Evolutionary conservation across 2,888 invertebrate species (phyloP).

Genomic region (Agrilus biguttatus): DNA sequence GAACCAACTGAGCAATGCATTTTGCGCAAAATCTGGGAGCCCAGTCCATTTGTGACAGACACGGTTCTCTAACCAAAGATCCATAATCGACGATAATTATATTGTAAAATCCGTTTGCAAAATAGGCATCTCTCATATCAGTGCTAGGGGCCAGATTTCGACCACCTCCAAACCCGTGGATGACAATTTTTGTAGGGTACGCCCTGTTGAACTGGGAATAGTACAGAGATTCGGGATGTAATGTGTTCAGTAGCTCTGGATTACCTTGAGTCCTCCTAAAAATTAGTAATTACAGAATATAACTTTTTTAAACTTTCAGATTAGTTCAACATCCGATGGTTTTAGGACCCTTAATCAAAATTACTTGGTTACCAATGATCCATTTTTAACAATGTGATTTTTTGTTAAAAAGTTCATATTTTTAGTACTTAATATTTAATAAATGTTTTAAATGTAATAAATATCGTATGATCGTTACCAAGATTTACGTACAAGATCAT

Average conservation of each 20-base stretch:
- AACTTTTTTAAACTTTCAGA: too few species aligned
- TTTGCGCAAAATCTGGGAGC: constrained; percentile 37
- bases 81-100: constrained; percentile 80
- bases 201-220: constrained; percentile 62
- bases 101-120: constrained; percentile 65
- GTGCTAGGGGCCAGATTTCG: constrained; percentile 70
- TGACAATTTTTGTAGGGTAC: constrained; percentile 73
- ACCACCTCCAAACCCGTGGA: constrained; percentile 85
- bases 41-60: constrained; percentile 47
- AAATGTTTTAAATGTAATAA: too few species aligned
- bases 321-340: too few species aligned
- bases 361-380: too few species aligned
- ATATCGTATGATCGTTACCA: too few species aligned
- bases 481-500: too few species aligned
- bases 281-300: constrained; percentile 3
- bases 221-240: constrained; percentile 53
- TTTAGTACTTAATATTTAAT: too few species aligned
- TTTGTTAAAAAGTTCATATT: too few species aligned
- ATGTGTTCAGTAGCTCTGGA: constrained; percentile 57
- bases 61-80: constrained; percentile 65
- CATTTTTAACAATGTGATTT: too few species aligned
- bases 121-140: constrained; percentile 72
- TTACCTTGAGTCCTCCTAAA: constrained; percentile 56
- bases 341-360: too few species aligned
- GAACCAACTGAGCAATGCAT: constrained; percentile 69